These are phyloP conservation scores for Capreolus pygargus DNA, from an alignment of 2,113 vertebrate species.

Conservation along the genomic window DNA sequence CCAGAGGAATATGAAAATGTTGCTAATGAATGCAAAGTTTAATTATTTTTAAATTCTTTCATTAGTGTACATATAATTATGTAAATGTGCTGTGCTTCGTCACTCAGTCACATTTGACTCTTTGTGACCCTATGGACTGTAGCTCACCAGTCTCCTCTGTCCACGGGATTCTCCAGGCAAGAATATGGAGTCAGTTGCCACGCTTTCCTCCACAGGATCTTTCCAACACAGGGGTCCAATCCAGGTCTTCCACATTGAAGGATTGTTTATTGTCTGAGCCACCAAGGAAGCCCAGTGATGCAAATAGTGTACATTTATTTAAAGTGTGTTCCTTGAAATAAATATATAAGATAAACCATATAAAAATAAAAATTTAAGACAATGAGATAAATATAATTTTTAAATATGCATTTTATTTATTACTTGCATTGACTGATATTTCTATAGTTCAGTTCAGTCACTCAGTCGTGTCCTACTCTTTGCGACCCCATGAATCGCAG, in stretches of 20 bases:
- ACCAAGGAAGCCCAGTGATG: background rate
- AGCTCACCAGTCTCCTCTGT: background rate
- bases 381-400: background rate
- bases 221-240: background rate
- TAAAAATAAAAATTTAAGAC: background rate
- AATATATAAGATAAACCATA: background rate
- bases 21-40: background rate
- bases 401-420: background rate
- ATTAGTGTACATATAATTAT: background rate
- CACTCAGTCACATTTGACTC: background rate
- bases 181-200: background rate
- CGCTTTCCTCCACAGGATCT: accelerated
- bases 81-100: background rate
- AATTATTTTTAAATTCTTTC: background rate
- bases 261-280: background rate
- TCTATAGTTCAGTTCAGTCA: too few species aligned
- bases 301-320: background rate
- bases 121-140: background rate
- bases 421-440: background rate
- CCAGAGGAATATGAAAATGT: background rate
- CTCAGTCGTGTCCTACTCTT: too few species aligned
- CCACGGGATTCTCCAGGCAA: accelerated
- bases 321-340: background rate
- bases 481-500: too few species aligned
- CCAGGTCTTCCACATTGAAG: background rate